A percentile compares a stretch with the other conserved stretches of the same genome.
phyloP scores from a whole-genome alignment of 2,797 vertebrate species.

The Darevskia mixta region DNA sequence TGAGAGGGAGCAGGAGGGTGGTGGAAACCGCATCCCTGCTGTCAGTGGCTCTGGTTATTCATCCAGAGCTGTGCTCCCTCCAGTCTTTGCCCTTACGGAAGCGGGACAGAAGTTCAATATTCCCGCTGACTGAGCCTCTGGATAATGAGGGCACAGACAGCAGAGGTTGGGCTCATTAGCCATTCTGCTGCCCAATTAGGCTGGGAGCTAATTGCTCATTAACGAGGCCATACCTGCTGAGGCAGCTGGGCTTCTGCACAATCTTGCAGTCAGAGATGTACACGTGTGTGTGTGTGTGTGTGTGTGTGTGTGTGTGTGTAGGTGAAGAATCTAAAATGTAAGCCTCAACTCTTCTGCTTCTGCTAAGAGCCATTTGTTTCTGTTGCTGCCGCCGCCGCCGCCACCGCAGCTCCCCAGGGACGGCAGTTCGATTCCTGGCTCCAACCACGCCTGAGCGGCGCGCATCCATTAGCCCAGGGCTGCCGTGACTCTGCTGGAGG shows the following conservation, averaged over 20 bases:
- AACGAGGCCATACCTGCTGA: constrained; percentile 68
- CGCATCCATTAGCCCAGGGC: constrained; percentile 48
- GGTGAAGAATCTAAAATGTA: constrained; percentile 28
- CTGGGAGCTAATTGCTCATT: constrained; percentile 77
- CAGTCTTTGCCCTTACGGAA: constrained; percentile 41
- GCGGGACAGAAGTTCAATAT: constrained; percentile 55
- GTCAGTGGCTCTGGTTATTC: not conserved
- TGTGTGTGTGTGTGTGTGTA: constrained; percentile 9
- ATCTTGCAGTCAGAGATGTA: constrained; percentile 51
- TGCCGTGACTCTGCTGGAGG: constrained; percentile 3
- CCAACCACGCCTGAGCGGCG: constrained; percentile 37
- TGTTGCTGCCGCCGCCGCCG: constrained; percentile 20
- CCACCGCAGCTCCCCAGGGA: constrained; percentile 51
- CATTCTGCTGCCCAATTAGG: constrained; percentile 76
- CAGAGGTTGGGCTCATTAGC: constrained; percentile 69
- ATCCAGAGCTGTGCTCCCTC: constrained; percentile 21
- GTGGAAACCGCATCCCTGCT: not conserved
- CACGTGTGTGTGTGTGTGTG: constrained; percentile 39
- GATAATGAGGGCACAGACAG: constrained; percentile 68
- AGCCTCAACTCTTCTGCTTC: constrained; percentile 52
- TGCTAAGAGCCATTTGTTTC: not conserved
- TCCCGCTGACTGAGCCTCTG: constrained; percentile 59
- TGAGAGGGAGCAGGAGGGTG: too few species aligned
- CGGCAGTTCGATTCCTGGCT: constrained; percentile 51
- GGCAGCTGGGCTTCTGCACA: constrained; percentile 70